These are phyloP conservation scores for Formica selysi DNA, from an alignment of 1,140 invertebrate genomes.

Conservation along the genomic window DNA sequence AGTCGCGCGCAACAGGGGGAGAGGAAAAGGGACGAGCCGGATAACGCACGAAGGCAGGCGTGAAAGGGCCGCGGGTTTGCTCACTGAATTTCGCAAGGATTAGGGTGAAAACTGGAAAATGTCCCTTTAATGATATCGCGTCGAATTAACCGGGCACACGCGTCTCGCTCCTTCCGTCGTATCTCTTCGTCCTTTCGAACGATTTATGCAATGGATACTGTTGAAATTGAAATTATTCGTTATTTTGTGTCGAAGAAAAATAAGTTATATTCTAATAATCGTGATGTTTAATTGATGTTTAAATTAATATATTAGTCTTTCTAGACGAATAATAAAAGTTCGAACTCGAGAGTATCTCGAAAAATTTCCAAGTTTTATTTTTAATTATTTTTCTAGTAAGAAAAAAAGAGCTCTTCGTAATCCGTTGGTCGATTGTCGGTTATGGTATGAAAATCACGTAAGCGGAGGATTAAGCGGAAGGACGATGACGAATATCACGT, in stretches of 20 bases:
- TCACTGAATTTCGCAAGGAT: slow-evolving; percentile 86
- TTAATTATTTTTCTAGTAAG: not conserved
- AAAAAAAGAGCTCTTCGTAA: not conserved
- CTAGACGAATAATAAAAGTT: not conserved
- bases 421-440: not conserved
- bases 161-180: slow-evolving; percentile 66
- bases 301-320: not conserved
- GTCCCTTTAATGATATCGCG: slow-evolving; percentile 85
- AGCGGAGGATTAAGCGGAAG: slow-evolving; percentile 29
- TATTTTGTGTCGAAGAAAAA: not conserved
- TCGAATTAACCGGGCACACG: slow-evolving; percentile 79
- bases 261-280: not conserved
- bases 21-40: slow-evolving; percentile 70
- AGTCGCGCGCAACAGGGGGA: slow-evolving; percentile 55
- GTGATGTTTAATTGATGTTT: not conserved
- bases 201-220: not conserved
- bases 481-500: not conserved
- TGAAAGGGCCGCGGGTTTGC: slow-evolving; percentile 80
- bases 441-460: not conserved
- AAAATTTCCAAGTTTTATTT: not conserved
- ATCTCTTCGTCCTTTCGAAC: not conserved
- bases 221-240: not conserved
- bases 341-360: not conserved
- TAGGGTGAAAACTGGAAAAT: slow-evolving; percentile 86
- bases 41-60: slow-evolving; percentile 79